A percentile compares a stretch with the other conserved stretches of the same genome.
Conservation (phyloP, 23 tunicate genomes). For the Halocynthia roretzi region DNA sequence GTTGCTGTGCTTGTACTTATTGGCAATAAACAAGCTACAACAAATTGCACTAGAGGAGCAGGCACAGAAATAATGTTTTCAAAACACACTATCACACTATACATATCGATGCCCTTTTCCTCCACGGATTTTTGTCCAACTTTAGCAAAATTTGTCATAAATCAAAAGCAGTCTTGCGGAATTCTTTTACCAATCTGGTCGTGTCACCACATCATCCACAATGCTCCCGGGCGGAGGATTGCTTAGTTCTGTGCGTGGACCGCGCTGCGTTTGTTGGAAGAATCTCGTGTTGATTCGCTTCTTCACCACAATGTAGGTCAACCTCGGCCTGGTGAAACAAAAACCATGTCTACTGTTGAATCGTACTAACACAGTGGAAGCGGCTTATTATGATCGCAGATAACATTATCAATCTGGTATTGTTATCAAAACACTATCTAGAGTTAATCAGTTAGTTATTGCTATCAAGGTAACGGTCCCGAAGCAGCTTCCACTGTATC, state of each 20-base stretch:
- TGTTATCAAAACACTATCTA: no score
- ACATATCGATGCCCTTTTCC: no score
- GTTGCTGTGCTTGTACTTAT: slow-evolving; percentile 48
- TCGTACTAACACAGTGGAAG: no score
- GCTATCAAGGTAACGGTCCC: no score
- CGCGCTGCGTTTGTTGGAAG: slow-evolving; percentile 17
- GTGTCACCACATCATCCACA: slow-evolving; percentile 77
- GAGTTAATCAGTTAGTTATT: no score
- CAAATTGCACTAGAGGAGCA: slow-evolving; percentile 78
- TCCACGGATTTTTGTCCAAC: no score
- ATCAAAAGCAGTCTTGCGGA: neutral
- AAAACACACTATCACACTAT: no score
- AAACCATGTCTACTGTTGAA: neutral
- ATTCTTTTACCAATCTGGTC: slow-evolving; percentile 66
- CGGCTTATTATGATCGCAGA: no score
- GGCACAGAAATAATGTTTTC: neutral
- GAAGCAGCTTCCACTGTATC: no score
- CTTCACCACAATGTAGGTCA: slow-evolving; percentile 84
- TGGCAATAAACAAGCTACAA: slow-evolving; percentile 66
- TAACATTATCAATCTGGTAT: no score
- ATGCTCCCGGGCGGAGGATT: slow-evolving; percentile 91
- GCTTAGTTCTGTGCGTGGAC: slow-evolving; percentile 19
- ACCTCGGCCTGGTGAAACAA: slow-evolving; percentile 37
- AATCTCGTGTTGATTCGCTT: slow-evolving; percentile 81
- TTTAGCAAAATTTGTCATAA: no score